phyloP scores from a whole-genome alignment of 1,140 invertebrate genomes.

The Anoplolepis gracilipes region DNA sequence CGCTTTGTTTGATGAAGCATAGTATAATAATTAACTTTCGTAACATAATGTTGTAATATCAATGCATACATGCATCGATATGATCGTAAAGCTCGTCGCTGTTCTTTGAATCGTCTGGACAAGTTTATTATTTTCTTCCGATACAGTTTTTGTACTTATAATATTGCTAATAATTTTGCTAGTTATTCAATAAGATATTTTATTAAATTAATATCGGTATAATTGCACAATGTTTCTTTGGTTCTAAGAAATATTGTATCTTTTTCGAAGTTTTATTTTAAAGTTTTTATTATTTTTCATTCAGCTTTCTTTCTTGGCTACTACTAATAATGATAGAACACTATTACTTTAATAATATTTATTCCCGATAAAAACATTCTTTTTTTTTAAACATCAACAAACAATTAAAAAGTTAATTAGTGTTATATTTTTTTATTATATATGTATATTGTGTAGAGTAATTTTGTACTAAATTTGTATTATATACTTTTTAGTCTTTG shows the following conservation, averaged over 20 bases:
- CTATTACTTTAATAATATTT: neutral
- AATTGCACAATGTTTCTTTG: neutral
- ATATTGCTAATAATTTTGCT: neutral
- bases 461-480: neutral
- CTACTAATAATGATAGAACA: neutral
- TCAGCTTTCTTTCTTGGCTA: neutral
- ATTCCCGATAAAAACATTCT: neutral
- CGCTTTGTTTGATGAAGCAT: constrained; percentile 4
- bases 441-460: neutral
- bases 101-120: neutral
- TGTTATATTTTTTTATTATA: neutral
- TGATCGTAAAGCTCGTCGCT: neutral
- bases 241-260: neutral
- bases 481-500: neutral
- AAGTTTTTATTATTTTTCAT: neutral
- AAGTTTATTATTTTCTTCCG: neutral
- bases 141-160: neutral
- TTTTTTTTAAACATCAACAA: neutral
- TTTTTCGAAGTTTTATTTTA: neutral
- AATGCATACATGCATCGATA: neutral
- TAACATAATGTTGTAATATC: neutral
- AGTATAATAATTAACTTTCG: neutral
- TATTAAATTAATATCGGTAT: neutral
- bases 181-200: neutral
- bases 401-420: no score